These are phyloP conservation scores for Pyrgilauda ruficollis DNA, from an alignment of 2,113 vertebrate species.

Conservation along the genomic window DNA sequence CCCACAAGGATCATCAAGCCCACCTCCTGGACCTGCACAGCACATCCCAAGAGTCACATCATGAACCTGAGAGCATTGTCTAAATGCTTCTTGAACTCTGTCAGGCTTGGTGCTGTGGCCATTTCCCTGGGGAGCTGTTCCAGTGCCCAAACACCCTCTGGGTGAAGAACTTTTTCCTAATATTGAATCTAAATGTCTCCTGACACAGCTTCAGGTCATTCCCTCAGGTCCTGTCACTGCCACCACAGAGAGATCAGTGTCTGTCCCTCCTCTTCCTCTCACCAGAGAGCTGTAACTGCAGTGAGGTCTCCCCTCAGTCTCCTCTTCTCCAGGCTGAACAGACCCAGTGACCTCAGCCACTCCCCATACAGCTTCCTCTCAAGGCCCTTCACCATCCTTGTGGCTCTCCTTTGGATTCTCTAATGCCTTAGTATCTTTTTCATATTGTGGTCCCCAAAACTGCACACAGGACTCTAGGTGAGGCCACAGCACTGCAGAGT, in stretches of 20 bases:
- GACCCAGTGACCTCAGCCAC: fast-evolving
- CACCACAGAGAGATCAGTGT: background rate
- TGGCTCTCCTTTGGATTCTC: background rate
- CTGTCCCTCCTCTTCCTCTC: background rate
- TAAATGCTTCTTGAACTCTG: background rate
- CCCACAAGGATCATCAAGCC: no score
- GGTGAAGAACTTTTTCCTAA: background rate
- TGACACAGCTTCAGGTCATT: background rate
- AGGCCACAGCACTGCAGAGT: background rate
- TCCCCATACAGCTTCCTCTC: fast-evolving
- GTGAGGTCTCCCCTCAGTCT: background rate
- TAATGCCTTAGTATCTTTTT: background rate
- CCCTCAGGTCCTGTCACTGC: fast-evolving
- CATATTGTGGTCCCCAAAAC: background rate
- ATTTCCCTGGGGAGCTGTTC: background rate
- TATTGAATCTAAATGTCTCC: background rate
- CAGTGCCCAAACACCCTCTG: fast-evolving
- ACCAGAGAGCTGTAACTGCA: fast-evolving
- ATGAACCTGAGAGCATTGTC: background rate
- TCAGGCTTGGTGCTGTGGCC: background rate
- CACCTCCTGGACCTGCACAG: background rate
- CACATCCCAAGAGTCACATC: background rate
- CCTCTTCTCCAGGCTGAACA: background rate
- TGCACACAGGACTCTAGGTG: background rate
- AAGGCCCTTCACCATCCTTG: background rate